Conservation (phyloP, 2,888 invertebrate genomes). For the Peribatodes rhomboidaria region DNA sequence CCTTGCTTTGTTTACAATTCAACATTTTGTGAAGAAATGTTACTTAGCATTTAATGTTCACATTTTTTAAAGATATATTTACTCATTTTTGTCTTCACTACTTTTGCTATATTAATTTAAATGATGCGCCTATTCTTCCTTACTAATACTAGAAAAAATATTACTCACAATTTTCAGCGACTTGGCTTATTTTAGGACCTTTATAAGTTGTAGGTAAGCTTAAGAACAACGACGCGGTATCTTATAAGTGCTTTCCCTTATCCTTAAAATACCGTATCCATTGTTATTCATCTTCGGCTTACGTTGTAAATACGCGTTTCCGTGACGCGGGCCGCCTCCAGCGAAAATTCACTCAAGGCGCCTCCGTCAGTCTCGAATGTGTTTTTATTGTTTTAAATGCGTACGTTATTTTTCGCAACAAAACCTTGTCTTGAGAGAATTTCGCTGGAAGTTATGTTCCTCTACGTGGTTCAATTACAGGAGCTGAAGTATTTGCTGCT, state of each 20-base stretch:
- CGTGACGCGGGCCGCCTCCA: conserved; percentile 53
- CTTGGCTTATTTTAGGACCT: too few species aligned
- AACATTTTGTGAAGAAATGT: too few species aligned
- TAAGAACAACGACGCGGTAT: background rate
- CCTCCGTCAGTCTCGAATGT: conserved; percentile 71
- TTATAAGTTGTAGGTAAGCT: background rate
- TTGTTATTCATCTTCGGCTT: conserved; percentile 37
- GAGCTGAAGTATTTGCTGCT: conserved; percentile 52
- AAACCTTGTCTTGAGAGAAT: conserved; percentile 63
- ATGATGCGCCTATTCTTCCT: too few species aligned
- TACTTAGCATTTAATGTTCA: too few species aligned
- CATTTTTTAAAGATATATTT: too few species aligned
- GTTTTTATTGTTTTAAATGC: conserved; percentile 83
- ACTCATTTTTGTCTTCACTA: too few species aligned
- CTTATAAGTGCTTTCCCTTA: background rate
- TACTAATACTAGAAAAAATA: too few species aligned
- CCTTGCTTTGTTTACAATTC: too few species aligned
- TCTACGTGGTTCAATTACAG: conserved; percentile 71
- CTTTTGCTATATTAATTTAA: too few species aligned
- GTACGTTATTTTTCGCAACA: conserved; percentile 75
- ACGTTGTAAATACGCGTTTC: conserved; percentile 57
- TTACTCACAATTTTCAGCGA: too few species aligned
- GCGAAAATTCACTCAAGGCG: conserved; percentile 77
- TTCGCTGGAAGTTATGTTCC: conserved; percentile 68
- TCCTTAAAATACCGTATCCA: conserved; percentile 54